Base-by-base conservation (phyloP, 2,113 vertebrate species). In the Nibea coibor region DNA sequence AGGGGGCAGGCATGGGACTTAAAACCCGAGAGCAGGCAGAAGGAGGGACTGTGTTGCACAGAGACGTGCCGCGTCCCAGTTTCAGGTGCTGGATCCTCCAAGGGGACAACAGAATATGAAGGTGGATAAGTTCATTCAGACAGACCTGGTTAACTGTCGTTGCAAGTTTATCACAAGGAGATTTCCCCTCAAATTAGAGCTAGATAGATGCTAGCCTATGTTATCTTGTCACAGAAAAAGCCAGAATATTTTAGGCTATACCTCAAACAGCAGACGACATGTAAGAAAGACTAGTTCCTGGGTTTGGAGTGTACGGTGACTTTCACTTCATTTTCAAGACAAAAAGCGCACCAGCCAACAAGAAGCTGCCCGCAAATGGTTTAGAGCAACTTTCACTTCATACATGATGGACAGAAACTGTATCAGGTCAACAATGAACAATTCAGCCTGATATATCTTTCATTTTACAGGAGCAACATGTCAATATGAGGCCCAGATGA, bases 1-100 rank as follows among this genome's bases (percentile, higher is more conserved):
- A 92, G 92, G 84, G 82, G 92, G 85, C 87, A 74, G 72, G 56
- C 17, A 0, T 82, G 85, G 79, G 58, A 28, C 61, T 39, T 50
- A 7, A 42, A 50, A 62, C 20, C 26, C 14, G 63, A 61, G 61
- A 24, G 59, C 26, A 5, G 56, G 1, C 53, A 65, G 10, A 24
- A 48, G 10, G 9, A 12, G 4, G 22, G 39, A 58, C 12, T 51
- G 65, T 39, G 73, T 57, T 35, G 43, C 45, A 76, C 17, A 47
- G 16, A 64, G 24, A 80, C 62, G 3, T 54, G 47, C 61, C 50
- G n/a, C 2, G 5, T 64, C 26, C 53, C 58, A 73, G 6, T 70
- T 81, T 79, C 16, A 71, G 54, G 28, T 24, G 51, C 10, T 61
- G 48, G 7, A 63, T 48, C 62, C 50, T 45, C 28, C 24, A 12